phyloP scores from a whole-genome alignment of 2,113 vertebrate genomes.

The Xyliphius kryptos region DNA sequence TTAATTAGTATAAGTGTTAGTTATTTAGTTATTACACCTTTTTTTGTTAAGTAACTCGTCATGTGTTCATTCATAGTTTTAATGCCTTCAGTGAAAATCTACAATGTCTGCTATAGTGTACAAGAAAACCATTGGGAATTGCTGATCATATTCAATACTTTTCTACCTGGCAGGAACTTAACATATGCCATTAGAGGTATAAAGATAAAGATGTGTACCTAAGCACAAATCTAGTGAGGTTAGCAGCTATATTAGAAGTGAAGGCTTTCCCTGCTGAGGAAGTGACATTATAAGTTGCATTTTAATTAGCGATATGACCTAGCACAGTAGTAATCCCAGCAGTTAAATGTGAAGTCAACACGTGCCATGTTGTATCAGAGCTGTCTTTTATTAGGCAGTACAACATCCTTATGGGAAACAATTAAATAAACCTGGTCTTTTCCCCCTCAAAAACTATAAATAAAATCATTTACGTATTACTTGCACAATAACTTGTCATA shows the following conservation, averaged over 20 bases:
- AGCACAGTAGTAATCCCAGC: conserved; percentile 24
- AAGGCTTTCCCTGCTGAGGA: conserved; percentile 19
- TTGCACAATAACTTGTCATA: too few relatives aligned
- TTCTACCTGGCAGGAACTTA: too few relatives aligned
- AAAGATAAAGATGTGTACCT: conserved; percentile 13
- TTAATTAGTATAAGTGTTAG: too few relatives aligned
- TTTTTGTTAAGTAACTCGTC: not conserved
- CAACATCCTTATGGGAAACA: too few relatives aligned
- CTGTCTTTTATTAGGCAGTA: too few relatives aligned
- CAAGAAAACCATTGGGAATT: not conserved
- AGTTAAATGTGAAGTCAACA: conserved; percentile 31
- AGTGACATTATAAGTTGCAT: conserved; percentile 35
- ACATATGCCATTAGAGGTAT: not conserved
- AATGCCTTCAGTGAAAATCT: too few relatives aligned
- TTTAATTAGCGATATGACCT: conserved; percentile 37
- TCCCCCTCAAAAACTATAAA: too few relatives aligned
- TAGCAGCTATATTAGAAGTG: conserved; percentile 18
- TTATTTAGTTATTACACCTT: too few relatives aligned
- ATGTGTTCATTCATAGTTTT: not conserved
- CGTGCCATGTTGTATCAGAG: conserved; percentile 24
- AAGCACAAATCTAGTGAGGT: conserved; percentile 29
- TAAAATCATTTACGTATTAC: too few relatives aligned
- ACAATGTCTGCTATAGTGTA: not conserved
- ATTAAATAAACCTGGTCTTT: too few relatives aligned
- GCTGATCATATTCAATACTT: too few relatives aligned